Base-by-base conservation (phyloP, 2,888 invertebrate genomes). In the Imbricaverruca yamaguchii region DNA sequence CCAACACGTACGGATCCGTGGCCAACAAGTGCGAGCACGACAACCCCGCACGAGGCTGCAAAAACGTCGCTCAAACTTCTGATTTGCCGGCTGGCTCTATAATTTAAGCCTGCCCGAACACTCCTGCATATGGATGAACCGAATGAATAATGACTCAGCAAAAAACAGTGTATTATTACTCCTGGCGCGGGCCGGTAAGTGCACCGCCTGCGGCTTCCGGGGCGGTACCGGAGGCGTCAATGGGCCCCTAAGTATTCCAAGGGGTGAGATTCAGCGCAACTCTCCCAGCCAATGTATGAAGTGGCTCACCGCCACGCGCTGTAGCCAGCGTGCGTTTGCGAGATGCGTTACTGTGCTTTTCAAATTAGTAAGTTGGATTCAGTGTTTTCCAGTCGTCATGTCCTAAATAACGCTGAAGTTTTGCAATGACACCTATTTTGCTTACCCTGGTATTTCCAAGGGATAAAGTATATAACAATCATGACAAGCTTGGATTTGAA, bases 91-190 rank as follows among this genome's bases (percentile, higher is more conserved):
- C 23, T 67, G 23, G 15, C 53, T 39, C 69, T 15, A 53, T 69
- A 69, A 69, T 69, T 69, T 69, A 10, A 11, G 15, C 39, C 69
- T 67, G 69, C 69, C 69, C 53, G 53, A 69, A 69, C 69, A 69
- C 69, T 18, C 69, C 39, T 69, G 69, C 69, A 69, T 69, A 69
- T 69, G 69, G 53, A 69, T 69, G 69, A 69, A 53, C 39, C 0
- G 69, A 15, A 69, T 69, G 53, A 69, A 69, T 69, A 69, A 69
- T 69, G 18, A 7, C 53, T 53, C 9, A 15, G 53, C 15, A 53
- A 69, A 69, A 69, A 53, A 69, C 15, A 15, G 18, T 39, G 39
- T 10, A 15, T 69, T 15, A 69, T 69, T 69, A 69, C 10, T 12
- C 12, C 25, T 1, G 53, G 18, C 8, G 39, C 39, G 69, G 69